Evolutionary conservation across 2,113 vertebrate genomes (phyloP), one percentile per base, ranked within the genome.

Genomic region (Xiphophorus maculatus): DNA sequence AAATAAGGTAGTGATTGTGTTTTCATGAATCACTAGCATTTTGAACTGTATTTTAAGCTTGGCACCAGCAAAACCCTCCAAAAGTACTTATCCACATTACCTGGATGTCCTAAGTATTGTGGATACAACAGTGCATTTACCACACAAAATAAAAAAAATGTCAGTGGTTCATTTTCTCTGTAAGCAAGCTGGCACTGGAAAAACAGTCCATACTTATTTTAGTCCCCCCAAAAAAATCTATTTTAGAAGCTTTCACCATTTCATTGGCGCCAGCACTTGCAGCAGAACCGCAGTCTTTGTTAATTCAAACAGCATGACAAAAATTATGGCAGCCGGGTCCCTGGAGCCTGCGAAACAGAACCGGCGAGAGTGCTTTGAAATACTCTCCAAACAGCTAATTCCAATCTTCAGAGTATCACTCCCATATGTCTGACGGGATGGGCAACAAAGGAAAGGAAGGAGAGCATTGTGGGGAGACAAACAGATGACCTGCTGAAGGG

Each of bases 231-330:
- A 37, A 37, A 11, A 60, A 63, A 76, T 48, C 66, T 62, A 64
- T 37, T 85, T 60, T 75, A 79, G 28, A 77, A 30, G 6, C n/a
- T 86, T 58, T 73, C 84, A 72, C 72, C n/a, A 58, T 54, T 67
- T 69, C 69, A 65, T 68, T 74, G 60, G 44, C 37, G 27, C 62
- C 67, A 42, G 37, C 66, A 35, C 69, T 76, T 80, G 81, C 77
- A 77, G 84, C 72, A 63, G 64, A 83, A 88, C 86, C 80, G 82
- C 74, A 84, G 83, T 90, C 90, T 88, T 51, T 65, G 37, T 76
- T 90, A 87, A 91, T 91, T 91, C 73, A 90, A 88, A 90, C 84
- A 81, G 75, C 30, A 29, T 82, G 74, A 80, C 79, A 76, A 62
- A 73, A 81, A 86, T 82, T 33, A 66, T 76, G 65, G 81, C 27